A percentile compares a stretch with the other conserved stretches of the same genome.
These are phyloP conservation scores for Standfussiana lucernea DNA, from an alignment of 2,888 invertebrate genomes.

Conservation along the genomic window DNA sequence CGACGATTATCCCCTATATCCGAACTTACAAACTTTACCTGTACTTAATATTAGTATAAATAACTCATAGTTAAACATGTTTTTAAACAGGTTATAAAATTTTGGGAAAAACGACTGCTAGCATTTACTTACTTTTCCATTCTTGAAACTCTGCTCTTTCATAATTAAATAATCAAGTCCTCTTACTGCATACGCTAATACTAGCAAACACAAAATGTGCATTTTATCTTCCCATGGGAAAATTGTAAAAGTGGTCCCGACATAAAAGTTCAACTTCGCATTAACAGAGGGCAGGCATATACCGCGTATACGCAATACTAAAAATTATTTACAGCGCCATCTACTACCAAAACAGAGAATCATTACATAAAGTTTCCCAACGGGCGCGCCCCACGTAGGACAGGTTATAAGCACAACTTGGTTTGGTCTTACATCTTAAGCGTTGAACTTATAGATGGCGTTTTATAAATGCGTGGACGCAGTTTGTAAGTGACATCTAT, in stretches of 20 bases:
- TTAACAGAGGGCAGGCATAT: conserved; percentile 18
- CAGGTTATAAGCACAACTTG: conserved; percentile 14
- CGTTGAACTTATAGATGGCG: conserved; percentile 48
- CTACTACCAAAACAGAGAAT: conserved; percentile 16
- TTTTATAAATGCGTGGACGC: conserved; percentile 56
- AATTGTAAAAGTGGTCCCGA: neutral
- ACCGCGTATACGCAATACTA: conserved; percentile 23
- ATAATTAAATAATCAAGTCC: neutral
- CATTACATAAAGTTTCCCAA: neutral
- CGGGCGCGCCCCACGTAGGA: neutral
- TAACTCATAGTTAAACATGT: no score
- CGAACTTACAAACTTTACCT: neutral
- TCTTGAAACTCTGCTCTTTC: neutral
- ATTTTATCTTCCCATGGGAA: neutral
- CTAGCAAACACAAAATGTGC: neutral
- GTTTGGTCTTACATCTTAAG: conserved; percentile 2
- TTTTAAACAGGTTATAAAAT: neutral
- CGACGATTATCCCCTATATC: neutral
- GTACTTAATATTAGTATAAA: neutral
- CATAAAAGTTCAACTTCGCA: neutral
- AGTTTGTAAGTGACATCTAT: conserved; percentile 20
- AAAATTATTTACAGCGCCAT: conserved; percentile 34
- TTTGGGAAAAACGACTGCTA: neutral
- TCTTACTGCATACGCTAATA: neutral
- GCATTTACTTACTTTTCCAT: neutral